A percentile compares a stretch with the other conserved stretches of the same genome.
phyloP scores from a whole-genome alignment of 2,797 vertebrate genomes.

The Acropternis orthonyx region DNA sequence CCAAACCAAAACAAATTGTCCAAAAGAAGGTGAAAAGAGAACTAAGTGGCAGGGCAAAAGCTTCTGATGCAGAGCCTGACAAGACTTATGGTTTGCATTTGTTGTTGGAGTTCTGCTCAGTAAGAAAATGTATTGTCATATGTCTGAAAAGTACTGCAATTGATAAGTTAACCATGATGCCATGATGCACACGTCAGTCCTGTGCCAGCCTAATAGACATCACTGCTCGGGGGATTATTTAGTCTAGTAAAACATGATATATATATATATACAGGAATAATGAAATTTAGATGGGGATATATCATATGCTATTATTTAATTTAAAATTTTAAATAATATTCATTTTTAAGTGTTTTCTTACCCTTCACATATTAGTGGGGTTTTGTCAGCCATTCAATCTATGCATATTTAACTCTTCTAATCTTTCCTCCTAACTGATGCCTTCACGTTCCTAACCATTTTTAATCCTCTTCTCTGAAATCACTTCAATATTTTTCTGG shows the following conservation, averaged over 20 bases:
- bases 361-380: not conserved
- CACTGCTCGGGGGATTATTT: not conserved
- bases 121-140: not conserved
- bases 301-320: not conserved
- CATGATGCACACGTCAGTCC: not conserved
- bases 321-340: not conserved
- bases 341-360: not conserved
- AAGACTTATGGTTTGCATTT: not conserved
- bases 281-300: not conserved
- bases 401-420: not conserved
- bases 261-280: not conserved
- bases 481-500: not conserved
- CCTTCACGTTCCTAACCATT: not conserved
- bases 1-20: not conserved
- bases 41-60: not conserved
- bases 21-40: not conserved
- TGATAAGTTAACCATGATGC: not conserved
- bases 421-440: not conserved
- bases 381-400: not conserved
- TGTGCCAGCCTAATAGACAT: not conserved
- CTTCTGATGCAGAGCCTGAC: not conserved
- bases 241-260: not conserved
- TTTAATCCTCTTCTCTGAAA: not conserved
- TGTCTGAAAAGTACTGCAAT: not conserved
- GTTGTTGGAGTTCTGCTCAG: not conserved